These are phyloP conservation scores for Apteryx owenii DNA, from an alignment of 2,113 vertebrate species.

Conservation along the genomic window DNA sequence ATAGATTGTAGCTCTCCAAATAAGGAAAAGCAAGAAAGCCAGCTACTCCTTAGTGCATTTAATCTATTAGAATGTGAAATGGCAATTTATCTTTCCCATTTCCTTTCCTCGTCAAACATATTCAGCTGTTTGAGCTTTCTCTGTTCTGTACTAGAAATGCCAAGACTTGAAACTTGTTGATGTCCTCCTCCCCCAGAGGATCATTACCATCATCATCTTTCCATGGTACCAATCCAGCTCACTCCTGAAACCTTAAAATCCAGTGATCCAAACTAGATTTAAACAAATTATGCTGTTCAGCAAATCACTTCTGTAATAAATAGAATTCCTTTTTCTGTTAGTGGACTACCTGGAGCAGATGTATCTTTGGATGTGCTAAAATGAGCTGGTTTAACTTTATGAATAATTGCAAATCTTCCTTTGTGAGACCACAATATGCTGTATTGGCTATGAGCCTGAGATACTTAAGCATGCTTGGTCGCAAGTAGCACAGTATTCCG, in stretches of 20 bases:
- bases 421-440: neutral
- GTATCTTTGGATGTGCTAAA: neutral
- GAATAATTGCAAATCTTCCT: neutral
- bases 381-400: neutral
- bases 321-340: neutral
- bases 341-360: neutral
- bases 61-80: constrained; percentile 55
- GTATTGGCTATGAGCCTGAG: neutral
- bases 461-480: neutral
- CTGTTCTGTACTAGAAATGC: neutral
- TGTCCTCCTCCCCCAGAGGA: neutral
- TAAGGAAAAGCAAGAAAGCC: neutral
- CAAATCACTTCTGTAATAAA: neutral
- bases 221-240: neutral
- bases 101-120: constrained; percentile 61
- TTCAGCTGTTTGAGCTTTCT: constrained; percentile 58
- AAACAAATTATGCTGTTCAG: neutral
- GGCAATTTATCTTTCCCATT: constrained; percentile 55
- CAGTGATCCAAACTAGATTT: neutral
- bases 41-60: constrained; percentile 23
- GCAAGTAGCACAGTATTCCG: neutral
- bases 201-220: neutral
- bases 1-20: constrained; percentile 54
- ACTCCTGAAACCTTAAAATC: neutral
- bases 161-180: neutral